Evolutionary conservation across 1,140 invertebrate species (phyloP), one percentile per base, ranked within the genome.

Genomic region (Caenorhabditis tropicalis): DNA sequence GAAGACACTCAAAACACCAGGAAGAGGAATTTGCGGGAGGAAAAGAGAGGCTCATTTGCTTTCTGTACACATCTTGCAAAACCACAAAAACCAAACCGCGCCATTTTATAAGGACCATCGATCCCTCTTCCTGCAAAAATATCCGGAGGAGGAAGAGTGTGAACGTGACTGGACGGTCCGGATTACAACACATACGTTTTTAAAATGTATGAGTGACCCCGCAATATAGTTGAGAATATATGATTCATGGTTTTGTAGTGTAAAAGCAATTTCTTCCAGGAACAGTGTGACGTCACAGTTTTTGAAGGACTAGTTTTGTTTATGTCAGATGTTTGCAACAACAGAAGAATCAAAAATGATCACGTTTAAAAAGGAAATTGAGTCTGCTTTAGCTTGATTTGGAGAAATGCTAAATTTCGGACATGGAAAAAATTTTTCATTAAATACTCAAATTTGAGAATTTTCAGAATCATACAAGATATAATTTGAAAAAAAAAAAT

Each of bases 111-210:
- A 9, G 15, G 65, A 74, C 36, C 65, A 43, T 43, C 36, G 21
- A 74, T 43, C 65, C 65, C 36, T 74, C 65, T 74, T 43, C 33
- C 21, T 74, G 65, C 36, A 74, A 74, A 58, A 74, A 74, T 19
- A 43, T 27, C 15, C 15, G 0, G 1, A 21, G 24, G 5, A 10
- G 9, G 48, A 19, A 51, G 21, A 6, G 53, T 56, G 53, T 56
- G 53, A 27, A 56, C 53, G 24, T 56, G 53, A 56, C 53, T 3
- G 2, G 2, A 10, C 7, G 7, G 19, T 29, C 24, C 19, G 24
- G 53, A 56, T 56, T n/a, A 43, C 36, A 43, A 21, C 29, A 74
- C 65, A 43, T n/a, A n/a, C 33, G 12, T 43, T 74, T 74, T 43
- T 36, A 43, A 74, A 74, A 74, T 74, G 65, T 74, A 74, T 74